These are phyloP conservation scores for Micromesistius poutassou DNA, from an alignment of 2,797 vertebrate species.

Conservation along the genomic window DNA sequence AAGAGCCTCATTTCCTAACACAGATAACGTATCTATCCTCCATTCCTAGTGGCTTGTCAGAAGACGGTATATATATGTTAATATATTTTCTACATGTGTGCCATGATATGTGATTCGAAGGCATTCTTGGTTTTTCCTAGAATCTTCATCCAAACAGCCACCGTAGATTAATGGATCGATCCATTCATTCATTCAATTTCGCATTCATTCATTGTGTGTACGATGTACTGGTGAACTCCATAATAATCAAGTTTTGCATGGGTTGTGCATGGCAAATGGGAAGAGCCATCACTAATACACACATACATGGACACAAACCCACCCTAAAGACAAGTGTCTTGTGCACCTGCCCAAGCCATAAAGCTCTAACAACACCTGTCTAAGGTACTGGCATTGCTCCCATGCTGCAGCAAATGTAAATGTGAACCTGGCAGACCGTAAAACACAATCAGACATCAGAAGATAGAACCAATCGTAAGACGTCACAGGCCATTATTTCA, in stretches of 20 bases:
- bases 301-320: too few relatives aligned
- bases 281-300: background rate
- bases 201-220: background rate
- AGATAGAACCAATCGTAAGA: background rate
- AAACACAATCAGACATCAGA: constrained; percentile 1
- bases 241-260: background rate
- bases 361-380: background rate
- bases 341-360: background rate
- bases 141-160: background rate
- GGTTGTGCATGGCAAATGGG: background rate
- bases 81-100: background rate
- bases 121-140: background rate
- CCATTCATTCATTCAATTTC: background rate
- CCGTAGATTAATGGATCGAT: background rate
- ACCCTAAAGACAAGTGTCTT: background rate
- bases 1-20: background rate
- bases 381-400: background rate
- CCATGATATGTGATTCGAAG: background rate
- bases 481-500: background rate
- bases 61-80: background rate
- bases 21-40: background rate
- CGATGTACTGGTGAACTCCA: too few relatives aligned
- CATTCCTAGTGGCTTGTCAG: background rate
- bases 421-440: background rate
- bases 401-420: background rate